Evolutionary conservation across 2,797 vertebrate genomes (phyloP).

Genomic region (Graptemys geographica): DNA sequence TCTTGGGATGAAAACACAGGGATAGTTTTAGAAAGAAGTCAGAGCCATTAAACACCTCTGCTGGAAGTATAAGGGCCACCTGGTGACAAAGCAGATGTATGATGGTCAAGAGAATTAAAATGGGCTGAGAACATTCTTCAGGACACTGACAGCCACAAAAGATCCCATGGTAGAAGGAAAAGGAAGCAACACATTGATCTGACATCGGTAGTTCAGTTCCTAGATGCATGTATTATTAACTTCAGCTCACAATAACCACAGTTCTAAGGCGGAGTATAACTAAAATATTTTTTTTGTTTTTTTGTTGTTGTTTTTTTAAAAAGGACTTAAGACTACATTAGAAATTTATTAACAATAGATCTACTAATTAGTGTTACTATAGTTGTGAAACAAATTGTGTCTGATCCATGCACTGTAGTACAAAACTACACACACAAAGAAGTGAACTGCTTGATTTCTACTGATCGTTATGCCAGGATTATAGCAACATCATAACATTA

Average conservation of each 20-base stretch:
- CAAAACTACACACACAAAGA: background rate
- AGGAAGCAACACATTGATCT: background rate
- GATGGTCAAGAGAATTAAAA: background rate
- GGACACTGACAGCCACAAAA: background rate
- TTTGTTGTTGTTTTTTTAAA: background rate
- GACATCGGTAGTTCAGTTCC: background rate
- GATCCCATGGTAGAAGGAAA: background rate
- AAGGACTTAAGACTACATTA: background rate
- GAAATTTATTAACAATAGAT: background rate
- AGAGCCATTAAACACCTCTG: conserved; percentile 25
- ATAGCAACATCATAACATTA: background rate
- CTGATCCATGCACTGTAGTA: background rate
- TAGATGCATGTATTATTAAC: background rate
- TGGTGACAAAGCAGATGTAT: background rate
- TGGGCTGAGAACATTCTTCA: background rate
- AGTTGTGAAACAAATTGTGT: background rate
- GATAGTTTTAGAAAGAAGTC: background rate
- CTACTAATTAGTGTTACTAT: background rate
- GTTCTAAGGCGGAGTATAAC: background rate
- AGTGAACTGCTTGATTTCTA: background rate
- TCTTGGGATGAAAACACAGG: background rate
- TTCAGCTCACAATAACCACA: background rate
- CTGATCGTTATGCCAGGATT: background rate
- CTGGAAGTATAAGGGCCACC: conserved; percentile 2
- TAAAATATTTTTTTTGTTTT: fast-evolving